A percentile compares a stretch with the other conserved stretches of the same genome.
Evolutionary conservation across 1,140 invertebrate genomes (phyloP).

Genomic region (Drosophila busckii): DNA sequence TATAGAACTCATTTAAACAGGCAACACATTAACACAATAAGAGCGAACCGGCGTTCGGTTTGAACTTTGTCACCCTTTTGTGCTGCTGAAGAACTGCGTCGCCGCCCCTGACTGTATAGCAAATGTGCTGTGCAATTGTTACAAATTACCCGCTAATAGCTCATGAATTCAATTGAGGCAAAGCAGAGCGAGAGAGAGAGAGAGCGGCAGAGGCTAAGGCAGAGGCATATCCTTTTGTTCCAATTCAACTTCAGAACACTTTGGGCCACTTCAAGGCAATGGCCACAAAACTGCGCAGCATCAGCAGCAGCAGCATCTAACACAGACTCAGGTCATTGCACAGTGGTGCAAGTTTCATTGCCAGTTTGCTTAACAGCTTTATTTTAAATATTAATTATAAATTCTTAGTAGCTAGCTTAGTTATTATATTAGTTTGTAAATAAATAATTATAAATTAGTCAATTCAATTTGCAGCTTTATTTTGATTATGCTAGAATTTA

Average conservation of each 20-base stretch:
- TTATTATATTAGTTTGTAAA: too few species aligned
- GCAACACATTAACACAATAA: too few species aligned
- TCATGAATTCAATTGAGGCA: slow-evolving; percentile 68
- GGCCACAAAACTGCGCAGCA: slow-evolving; percentile 50
- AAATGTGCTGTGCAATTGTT: slow-evolving; percentile 51
- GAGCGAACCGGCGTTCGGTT: slow-evolving; percentile 46
- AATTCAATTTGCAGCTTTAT: too few species aligned
- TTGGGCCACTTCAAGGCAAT: slow-evolving; percentile 70
- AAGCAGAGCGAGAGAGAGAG: too few species aligned
- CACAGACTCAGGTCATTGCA: slow-evolving; percentile 21
- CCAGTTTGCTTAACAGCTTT: too few species aligned
- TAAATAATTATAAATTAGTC: too few species aligned
- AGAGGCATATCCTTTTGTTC: slow-evolving; percentile 11
- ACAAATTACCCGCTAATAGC: slow-evolving; percentile 77
- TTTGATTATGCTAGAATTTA: too few species aligned
- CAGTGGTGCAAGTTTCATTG: slow-evolving; percentile 59
- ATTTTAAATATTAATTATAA: too few species aligned
- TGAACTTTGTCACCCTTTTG: slow-evolving; percentile 70
- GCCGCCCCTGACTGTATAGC: slow-evolving; percentile 7
- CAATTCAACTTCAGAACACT: slow-evolving; percentile 42
- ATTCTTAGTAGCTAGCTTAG: too few species aligned
- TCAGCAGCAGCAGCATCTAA: slow-evolving; percentile 33
- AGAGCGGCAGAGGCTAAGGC: not conserved
- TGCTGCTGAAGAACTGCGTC: too few species aligned
- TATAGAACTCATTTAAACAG: slow-evolving; percentile 39